Conservation (phyloP, 2,113 vertebrate genomes). For the Fulmarus glacialis region DNA sequence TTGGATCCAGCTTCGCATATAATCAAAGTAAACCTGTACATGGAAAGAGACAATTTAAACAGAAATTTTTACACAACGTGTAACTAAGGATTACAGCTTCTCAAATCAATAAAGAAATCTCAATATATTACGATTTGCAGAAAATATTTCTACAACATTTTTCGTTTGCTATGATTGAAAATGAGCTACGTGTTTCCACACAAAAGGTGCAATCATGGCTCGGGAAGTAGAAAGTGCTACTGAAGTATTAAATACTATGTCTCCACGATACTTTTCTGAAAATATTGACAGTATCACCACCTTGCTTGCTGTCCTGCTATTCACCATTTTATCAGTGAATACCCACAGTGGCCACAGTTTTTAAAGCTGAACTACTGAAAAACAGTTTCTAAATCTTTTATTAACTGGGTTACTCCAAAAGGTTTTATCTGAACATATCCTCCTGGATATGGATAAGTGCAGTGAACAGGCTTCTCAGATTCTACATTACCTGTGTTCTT, state of each 20-base stretch:
- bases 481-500: not conserved
- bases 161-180: not conserved
- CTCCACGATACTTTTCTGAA: not conserved
- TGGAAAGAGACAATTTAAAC: not conserved
- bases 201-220: not conserved
- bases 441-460: not conserved
- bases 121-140: not conserved
- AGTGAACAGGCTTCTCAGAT: not conserved
- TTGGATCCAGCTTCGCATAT: constrained; percentile 99
- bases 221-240: not conserved
- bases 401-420: not conserved
- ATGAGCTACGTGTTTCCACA: not conserved
- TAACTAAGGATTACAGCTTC: not conserved
- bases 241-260: not conserved
- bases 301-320: not conserved
- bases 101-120: not conserved
- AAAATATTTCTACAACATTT: not conserved
- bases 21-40: constrained; percentile 95
- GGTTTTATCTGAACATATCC: not conserved
- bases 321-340: not conserved
- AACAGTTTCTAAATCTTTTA: not conserved
- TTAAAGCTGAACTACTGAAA: not conserved
- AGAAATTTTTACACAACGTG: not conserved
- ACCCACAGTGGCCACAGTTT: not conserved
- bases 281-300: not conserved